Evolutionary conservation across 2,113 vertebrate genomes (phyloP).

Genomic region (Gobio gobio): DNA sequence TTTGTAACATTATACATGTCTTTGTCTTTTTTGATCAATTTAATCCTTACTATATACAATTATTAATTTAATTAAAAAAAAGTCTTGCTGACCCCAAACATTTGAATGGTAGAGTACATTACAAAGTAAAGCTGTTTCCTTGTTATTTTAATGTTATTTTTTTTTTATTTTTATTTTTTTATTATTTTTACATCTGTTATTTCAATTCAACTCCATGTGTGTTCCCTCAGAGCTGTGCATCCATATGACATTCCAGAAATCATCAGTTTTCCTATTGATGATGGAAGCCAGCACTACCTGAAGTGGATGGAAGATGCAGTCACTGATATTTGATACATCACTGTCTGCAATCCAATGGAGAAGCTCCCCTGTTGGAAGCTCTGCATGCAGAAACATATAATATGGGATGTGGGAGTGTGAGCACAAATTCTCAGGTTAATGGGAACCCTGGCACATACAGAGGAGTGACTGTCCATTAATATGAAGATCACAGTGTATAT

Average conservation of each 20-base stretch:
- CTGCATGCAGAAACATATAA: neutral
- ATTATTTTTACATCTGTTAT: neutral
- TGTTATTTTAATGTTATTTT: neutral
- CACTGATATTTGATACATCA: slow-evolving; percentile 66
- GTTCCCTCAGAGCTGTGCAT: slow-evolving; percentile 78
- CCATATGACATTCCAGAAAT: slow-evolving; percentile 86
- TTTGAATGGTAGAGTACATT: neutral
- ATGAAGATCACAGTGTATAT: neutral
- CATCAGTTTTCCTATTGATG: slow-evolving; percentile 84
- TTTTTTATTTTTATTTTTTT: too few species aligned
- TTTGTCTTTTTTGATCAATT: neutral
- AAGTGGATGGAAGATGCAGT: slow-evolving; percentile 83
- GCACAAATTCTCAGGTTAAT: slow-evolving; percentile 7
- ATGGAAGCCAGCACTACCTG: slow-evolving; percentile 79
- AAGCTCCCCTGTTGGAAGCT: neutral
- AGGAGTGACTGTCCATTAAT: neutral
- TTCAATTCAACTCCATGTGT: neutral
- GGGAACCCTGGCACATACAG: neutral
- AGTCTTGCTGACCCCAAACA: neutral
- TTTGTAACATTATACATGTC: too few species aligned
- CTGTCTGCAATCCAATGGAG: neutral
- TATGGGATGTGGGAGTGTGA: neutral
- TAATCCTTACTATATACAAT: too few species aligned
- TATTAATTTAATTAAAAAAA: neutral
- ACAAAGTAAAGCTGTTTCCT: neutral